Evolutionary conservation across 2,113 vertebrate genomes (phyloP).

Genomic region (Alaudala cheleensis): DNA sequence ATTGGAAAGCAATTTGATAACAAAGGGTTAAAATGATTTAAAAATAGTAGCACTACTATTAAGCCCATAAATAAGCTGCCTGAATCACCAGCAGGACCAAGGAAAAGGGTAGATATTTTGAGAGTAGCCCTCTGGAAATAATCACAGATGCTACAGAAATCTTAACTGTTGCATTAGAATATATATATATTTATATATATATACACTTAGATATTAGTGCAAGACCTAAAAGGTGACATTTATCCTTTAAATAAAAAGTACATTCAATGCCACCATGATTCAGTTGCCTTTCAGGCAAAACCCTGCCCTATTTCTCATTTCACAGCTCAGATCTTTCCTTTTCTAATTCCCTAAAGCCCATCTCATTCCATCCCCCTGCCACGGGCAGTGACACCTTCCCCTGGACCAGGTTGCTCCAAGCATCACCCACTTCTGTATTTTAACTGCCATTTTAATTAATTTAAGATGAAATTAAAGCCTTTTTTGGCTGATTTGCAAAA

Average conservation of each 20-base stretch:
- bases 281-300: neutral
- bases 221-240: neutral
- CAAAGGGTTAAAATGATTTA: neutral
- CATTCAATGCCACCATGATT: neutral
- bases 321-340: rapidly evolving
- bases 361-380: neutral
- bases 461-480: neutral
- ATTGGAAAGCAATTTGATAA: neutral
- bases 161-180: neutral
- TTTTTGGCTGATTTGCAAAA: neutral
- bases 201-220: neutral
- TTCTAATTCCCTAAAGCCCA: neutral
- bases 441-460: neutral
- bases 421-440: neutral
- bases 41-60: neutral
- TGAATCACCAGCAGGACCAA: neutral
- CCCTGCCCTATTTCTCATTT: neutral
- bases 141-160: neutral
- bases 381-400: neutral
- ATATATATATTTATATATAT: neutral
- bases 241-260: neutral
- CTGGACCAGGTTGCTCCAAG: neutral
- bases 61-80: neutral
- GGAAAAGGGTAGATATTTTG: neutral
- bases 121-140: neutral